These are phyloP conservation scores for Pterocles orientalis DNA, from an alignment of 2,113 vertebrate genomes.

Conservation along the genomic window DNA sequence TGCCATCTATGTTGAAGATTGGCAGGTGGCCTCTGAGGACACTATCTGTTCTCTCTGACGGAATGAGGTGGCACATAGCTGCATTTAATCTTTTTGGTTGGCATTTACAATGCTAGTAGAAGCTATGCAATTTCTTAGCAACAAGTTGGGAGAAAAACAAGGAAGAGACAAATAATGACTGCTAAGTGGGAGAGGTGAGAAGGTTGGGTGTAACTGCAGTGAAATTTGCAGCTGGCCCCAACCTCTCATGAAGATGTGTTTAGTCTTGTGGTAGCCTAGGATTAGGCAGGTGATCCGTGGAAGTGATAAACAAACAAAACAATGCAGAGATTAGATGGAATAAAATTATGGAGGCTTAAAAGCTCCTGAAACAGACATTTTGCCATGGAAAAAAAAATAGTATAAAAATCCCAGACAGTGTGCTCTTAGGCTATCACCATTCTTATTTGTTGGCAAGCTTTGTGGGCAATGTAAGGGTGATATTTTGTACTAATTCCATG, in stretches of 20 bases:
- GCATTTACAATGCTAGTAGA: not conserved
- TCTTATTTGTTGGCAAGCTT: not conserved
- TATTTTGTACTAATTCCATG: conserved; percentile 12
- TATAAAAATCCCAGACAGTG: not conserved
- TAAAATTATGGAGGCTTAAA: not conserved
- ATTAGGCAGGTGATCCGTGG: not conserved
- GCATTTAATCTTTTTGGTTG: not conserved
- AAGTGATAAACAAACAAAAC: not conserved
- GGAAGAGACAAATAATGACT: not conserved
- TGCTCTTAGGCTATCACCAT: not conserved
- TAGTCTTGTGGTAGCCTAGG: not conserved
- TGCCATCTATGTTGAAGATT: not conserved
- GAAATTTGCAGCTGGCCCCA: not conserved
- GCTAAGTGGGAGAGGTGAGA: not conserved
- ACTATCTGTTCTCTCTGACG: not conserved
- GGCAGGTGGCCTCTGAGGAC: not conserved
- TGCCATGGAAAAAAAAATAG: conserved; percentile 34
- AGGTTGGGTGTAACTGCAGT: not conserved
- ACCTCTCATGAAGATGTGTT: not conserved
- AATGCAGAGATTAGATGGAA: not conserved
- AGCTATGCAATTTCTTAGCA: not conserved
- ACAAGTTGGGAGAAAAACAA: not conserved
- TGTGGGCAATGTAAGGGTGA: not conserved
- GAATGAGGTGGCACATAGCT: not conserved
- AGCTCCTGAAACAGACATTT: not conserved